A percentile compares a stretch with the other conserved stretches of the same genome.
Conservation (phyloP, 2,888 invertebrate species). For the Scaptomyza reducta region DNA sequence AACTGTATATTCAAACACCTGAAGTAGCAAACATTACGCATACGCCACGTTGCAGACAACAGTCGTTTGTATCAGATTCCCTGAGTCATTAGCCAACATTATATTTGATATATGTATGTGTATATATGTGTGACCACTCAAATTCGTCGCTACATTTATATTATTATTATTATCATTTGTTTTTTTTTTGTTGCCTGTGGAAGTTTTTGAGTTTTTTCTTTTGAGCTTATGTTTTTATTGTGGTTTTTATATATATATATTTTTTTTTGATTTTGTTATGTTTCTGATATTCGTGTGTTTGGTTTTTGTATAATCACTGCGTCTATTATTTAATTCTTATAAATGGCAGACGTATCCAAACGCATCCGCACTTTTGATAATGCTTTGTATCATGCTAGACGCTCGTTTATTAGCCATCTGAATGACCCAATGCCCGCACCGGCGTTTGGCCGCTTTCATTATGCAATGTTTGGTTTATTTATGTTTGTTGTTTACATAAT, state of each 20-base stretch:
- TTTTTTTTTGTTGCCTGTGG: conserved; percentile 18
- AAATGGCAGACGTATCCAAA: conserved; percentile 28
- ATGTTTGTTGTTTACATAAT: conserved; percentile 59
- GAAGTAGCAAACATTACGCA: not conserved
- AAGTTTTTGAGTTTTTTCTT: conserved; percentile 1
- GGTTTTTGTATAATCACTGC: conserved; percentile 21
- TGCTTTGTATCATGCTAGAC: conserved; percentile 70
- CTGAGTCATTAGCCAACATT: conserved; percentile 32
- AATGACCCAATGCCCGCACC: conserved; percentile 48
- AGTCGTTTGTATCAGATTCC: conserved; percentile 12
- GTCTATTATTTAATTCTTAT: conserved; percentile 55
- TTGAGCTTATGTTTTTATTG: not conserved
- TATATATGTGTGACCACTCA: conserved; percentile 6
- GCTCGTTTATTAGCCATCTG: conserved; percentile 64
- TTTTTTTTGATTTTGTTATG: conserved; percentile 30
- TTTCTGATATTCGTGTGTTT: conserved; percentile 21
- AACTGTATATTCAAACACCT: not conserved
- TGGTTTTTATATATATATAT: conserved; percentile 23
- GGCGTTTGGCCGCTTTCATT: conserved; percentile 44
- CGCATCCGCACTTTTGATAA: conserved; percentile 33
- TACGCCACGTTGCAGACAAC: conserved; percentile 4
- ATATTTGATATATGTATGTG: conserved; percentile 23
- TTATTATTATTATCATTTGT: conserved; percentile 10
- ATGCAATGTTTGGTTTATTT: conserved; percentile 52
- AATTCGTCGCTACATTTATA: conserved; percentile 37